Evolutionary conservation across 2,888 invertebrate species (phyloP).

Genomic region (Cancer borealis): DNA sequence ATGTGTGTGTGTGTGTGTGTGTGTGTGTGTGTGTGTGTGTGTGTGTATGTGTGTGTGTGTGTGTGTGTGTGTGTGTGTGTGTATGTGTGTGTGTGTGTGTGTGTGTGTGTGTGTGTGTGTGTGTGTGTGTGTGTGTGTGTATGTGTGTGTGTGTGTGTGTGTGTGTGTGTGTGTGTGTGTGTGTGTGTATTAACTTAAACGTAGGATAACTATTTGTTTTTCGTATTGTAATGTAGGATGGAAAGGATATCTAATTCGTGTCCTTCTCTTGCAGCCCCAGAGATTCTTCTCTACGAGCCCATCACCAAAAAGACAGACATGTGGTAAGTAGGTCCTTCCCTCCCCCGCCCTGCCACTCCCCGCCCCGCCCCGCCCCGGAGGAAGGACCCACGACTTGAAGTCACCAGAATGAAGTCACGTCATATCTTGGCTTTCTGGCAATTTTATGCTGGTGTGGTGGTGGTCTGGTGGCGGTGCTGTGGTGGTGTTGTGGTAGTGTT

Average conservation of each 20-base stretch:
- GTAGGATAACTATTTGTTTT: background rate
- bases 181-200: background rate
- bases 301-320: conserved; percentile 85
- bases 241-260: background rate
- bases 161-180: conserved; percentile 36
- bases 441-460: conserved; percentile 24
- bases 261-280: conserved; percentile 82
- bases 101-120: background rate
- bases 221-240: background rate
- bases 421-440: background rate
- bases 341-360: background rate
- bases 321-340: conserved; percentile 82
- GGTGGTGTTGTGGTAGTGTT: conserved; percentile 10
- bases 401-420: conserved; percentile 10
- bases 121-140: too few relatives aligned
- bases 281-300: conserved; percentile 85
- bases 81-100: background rate
- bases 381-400: background rate
- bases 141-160: conserved; percentile 51
- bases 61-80: background rate
- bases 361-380: background rate
- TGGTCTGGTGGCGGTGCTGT: conserved; percentile 17
- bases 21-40: background rate
- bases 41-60: too few relatives aligned
- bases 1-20: conserved; percentile 45